Percentiles rank a stretch among this genome's conserved stretches.
These are phyloP conservation scores for Odontomyia ornata DNA, from an alignment of 2,888 invertebrate species.

Conservation along the genomic window DNA sequence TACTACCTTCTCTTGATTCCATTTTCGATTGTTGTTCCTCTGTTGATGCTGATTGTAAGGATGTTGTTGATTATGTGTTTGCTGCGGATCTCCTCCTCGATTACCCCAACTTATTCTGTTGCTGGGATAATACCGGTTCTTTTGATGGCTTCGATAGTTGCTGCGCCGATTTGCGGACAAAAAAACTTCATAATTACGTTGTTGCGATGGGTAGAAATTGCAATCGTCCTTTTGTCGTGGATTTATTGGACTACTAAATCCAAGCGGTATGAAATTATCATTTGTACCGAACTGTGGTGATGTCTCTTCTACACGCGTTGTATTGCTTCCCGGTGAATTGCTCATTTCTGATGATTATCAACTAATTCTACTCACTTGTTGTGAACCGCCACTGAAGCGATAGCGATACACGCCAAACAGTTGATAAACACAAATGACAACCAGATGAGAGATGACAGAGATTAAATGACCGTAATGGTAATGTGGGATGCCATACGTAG, in stretches of 20 bases:
- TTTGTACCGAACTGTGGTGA: background rate
- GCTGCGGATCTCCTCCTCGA: background rate
- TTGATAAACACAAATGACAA: conserved; percentile 2
- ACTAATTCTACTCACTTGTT: background rate
- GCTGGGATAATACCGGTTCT: background rate
- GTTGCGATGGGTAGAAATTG: conserved; percentile 9
- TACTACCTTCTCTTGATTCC: background rate
- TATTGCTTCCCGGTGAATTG: conserved; percentile 6
- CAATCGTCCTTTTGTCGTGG: background rate
- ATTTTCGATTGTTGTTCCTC: background rate
- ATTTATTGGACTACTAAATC: conserved; percentile 42
- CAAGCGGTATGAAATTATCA: conserved; percentile 39
- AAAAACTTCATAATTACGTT: background rate
- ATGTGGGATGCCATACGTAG: background rate
- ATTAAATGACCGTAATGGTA: no score
- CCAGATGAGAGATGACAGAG: no score
- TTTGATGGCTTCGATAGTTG: background rate
- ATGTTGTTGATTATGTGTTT: conserved; percentile 8
- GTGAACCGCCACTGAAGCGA: background rate
- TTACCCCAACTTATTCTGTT: conserved; percentile 4
- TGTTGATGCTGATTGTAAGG: background rate
- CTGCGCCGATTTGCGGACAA: background rate
- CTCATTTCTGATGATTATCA: background rate
- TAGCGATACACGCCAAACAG: background rate
- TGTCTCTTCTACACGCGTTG: background rate